These are phyloP conservation scores for Pedicia rivosa DNA, from an alignment of 2,888 invertebrate genomes.

Conservation along the genomic window DNA sequence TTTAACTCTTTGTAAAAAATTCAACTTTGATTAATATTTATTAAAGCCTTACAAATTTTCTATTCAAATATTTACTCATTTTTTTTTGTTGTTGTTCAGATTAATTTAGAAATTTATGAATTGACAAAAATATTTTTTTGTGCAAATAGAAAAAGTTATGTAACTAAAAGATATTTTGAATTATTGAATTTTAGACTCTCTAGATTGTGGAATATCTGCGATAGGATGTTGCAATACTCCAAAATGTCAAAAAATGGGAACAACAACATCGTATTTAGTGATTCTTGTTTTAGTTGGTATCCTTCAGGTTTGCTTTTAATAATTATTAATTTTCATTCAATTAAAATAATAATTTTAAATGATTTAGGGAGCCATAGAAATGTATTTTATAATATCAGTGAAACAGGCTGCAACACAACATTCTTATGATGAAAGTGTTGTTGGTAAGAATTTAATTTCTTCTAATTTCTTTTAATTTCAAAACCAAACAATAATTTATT, in stretches of 20 bases:
- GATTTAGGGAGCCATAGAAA: slow-evolving; percentile 31
- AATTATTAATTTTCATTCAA: too few relatives aligned
- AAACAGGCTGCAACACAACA: slow-evolving; percentile 32
- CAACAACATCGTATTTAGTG: slow-evolving; percentile 30
- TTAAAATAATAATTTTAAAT: too few relatives aligned
- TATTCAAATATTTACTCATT: too few relatives aligned
- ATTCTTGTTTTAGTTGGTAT: slow-evolving; percentile 27
- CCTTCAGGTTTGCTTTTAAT: too few relatives aligned
- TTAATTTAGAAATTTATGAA: too few relatives aligned
- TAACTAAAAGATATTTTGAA: slow-evolving; percentile 1
- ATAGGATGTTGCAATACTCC: slow-evolving; percentile 32
- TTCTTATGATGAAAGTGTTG: slow-evolving; percentile 26
- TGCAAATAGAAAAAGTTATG: not conserved
- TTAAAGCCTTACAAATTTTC: too few relatives aligned
- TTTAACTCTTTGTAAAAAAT: too few relatives aligned
- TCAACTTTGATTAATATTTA: too few relatives aligned
- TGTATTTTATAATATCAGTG: slow-evolving; percentile 35
- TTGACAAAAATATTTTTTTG: too few relatives aligned
- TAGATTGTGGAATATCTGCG: slow-evolving; percentile 34
- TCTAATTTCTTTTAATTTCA: not conserved
- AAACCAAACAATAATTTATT: not conserved
- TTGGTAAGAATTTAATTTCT: slow-evolving; percentile 29
- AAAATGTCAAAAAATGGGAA: slow-evolving; percentile 32
- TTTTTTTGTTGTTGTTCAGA: too few relatives aligned
- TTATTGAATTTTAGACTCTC: slow-evolving; percentile 25